Evolutionary conservation across 2,797 vertebrate species (phyloP), one percentile per base, ranked within the genome.

Genomic region (Borostomias antarcticus): DNA sequence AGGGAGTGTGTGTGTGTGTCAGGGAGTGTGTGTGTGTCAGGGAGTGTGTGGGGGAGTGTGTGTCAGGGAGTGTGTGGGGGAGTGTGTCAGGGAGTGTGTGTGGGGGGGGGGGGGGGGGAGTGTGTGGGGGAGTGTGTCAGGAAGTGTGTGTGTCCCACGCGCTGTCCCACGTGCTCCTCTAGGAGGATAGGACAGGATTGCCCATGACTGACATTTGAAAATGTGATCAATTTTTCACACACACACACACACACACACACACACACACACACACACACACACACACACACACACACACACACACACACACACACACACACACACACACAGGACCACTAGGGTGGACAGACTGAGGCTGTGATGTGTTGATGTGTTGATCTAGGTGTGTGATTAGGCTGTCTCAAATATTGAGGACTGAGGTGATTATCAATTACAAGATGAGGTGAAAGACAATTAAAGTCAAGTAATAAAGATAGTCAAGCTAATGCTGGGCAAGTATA

Each of bases 221-320:
- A 73, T 76, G 70, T 65, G 63, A 75, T 84, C 58, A 40, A 75
- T 77, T 80, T 53, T 17, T 35, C n/a, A n/a, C n/a, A n/a, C n/a
- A n/a, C n/a, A n/a, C n/a, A n/a, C n/a, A n/a, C n/a, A n/a, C n/a
- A n/a, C n/a, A n/a, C n/a, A n/a, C n/a, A n/a, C n/a, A n/a, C n/a
- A n/a, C n/a, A n/a, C n/a, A n/a, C n/a, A n/a, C n/a, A n/a, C n/a
- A n/a, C n/a, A n/a, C n/a, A n/a, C n/a, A n/a, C n/a, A n/a, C n/a
- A n/a, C n/a, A n/a, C n/a, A n/a, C n/a, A n/a, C n/a, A n/a, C n/a
- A n/a, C n/a, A n/a, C n/a, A n/a, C n/a, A n/a, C n/a, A n/a, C n/a
- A n/a, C n/a, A n/a, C n/a, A n/a, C n/a, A n/a, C n/a, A n/a, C n/a
- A n/a, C n/a, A n/a, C 66, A 48, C 70, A 77, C 67, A 72, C 47